Percentiles rank a stretch among this genome's conserved stretches.
phyloP scores from a whole-genome alignment of 2,888 invertebrate species.

The Emesis furor region DNA sequence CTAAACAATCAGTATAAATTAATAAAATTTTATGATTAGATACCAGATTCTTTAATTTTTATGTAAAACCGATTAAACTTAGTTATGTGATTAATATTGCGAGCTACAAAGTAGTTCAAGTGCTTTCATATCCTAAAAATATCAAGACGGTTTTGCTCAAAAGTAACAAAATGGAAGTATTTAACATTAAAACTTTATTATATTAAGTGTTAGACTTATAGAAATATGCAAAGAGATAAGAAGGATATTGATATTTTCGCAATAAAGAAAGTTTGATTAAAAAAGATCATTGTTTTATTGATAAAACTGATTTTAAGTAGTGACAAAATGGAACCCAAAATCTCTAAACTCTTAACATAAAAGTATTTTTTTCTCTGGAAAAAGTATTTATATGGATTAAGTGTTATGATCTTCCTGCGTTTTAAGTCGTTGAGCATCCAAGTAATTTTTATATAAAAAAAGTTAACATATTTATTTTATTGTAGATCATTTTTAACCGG shows the following conservation, averaged over 20 bases:
- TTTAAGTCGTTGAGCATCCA: background rate
- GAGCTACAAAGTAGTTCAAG: background rate
- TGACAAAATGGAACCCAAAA: background rate
- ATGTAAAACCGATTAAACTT: background rate
- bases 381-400: background rate
- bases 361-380: background rate
- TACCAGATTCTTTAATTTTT: background rate
- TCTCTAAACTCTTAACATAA: background rate
- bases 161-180: constrained; percentile 1
- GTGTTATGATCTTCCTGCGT: background rate
- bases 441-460: background rate
- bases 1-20: background rate
- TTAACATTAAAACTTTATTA: background rate
- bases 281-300: background rate
- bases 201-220: background rate
- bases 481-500: no score
- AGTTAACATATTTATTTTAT: no score
- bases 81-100: background rate
- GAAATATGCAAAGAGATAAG: background rate
- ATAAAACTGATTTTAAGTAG: constrained; percentile 4
- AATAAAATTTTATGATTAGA: background rate
- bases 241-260: background rate
- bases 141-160: background rate
- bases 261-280: background rate
- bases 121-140: constrained; percentile 4